Base-by-base conservation (phyloP, 2,797 vertebrate species). In the Botia almorhae region DNA sequence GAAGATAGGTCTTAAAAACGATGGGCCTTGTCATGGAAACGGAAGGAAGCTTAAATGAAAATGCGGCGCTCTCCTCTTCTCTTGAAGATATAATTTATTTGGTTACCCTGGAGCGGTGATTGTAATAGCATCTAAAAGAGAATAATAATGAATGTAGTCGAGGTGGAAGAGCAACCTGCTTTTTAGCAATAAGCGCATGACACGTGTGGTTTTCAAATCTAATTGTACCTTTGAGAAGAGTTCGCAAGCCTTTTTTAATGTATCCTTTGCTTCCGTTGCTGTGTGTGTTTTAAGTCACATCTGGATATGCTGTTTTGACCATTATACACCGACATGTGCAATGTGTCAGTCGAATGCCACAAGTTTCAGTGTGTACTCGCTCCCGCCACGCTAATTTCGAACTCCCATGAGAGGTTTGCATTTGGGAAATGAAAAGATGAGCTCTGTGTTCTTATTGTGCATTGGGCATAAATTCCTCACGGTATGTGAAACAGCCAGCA, bases 1-100 rank as follows among this genome's bases (percentile, higher is more conserved):
- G 76, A 78, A 88, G 78, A 83, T 85, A 86, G 83, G 82, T 78
- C 84, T 71, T 74, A 83, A 83, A 85, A 88, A 78, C 74, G 89
- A 87, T 90, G 86, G 36, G 82, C 50, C 80, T 85, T 87, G 75
- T 87, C 87, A 91, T 3, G 83, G 64, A 64, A 76, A 56, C 53
- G 84, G 81, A 90, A 85, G 81, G 82, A 73, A 82, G 65, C 64
- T 88, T 88, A 89, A 90, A 91, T 90, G 88, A 90, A 82, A 80
- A 50, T 29, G 60, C 33, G 26, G 50, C 14, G 84, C 86, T 87
- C 86, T 89, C 81, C 55, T 21, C 74, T 61, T 65, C 67, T 77
- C 71, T 73, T 61, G 26, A 73, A 46, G 71, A 68, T 78, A 48
- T 83, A 85, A 80, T 87, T 83, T 46, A 51, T 84, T 71, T 71